These are phyloP conservation scores for Drosophila oshimai DNA, from an alignment of 1,140 invertebrate genomes.

Conservation along the genomic window DNA sequence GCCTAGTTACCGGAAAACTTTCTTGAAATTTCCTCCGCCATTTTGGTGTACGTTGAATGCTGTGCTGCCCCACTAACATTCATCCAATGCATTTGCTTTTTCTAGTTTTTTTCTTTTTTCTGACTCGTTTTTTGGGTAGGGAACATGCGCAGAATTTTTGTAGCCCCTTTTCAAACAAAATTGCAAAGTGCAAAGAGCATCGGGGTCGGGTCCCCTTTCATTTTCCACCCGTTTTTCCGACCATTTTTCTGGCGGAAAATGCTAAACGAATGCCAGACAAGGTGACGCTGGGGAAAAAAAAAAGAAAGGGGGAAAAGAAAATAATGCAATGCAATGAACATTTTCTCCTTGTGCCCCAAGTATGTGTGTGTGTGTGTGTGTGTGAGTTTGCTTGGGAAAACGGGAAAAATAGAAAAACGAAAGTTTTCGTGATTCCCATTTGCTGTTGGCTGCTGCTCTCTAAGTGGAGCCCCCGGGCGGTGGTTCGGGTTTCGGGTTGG, in stretches of 20 bases:
- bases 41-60: conserved; percentile 28
- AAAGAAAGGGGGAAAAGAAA: conserved; percentile 39
- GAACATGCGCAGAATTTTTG: conserved; percentile 81
- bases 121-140: conserved; percentile 50
- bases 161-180: conserved; percentile 23
- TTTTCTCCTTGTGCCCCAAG: conserved; percentile 2
- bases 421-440: conserved; percentile 78
- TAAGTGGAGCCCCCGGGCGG: conserved; percentile 66
- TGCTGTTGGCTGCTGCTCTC: conserved; percentile 67
- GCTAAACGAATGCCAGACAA: conserved; percentile 11
- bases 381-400: conserved; percentile 56
- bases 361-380: neutral
- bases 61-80: conserved; percentile 48
- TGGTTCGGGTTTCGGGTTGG: conserved; percentile 37
- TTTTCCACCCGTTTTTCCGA: neutral
- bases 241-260: conserved; percentile 1
- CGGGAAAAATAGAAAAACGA: conserved; percentile 80
- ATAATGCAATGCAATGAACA: conserved; percentile 77
- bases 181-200: conserved; percentile 47
- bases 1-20: neutral
- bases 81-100: conserved; percentile 57
- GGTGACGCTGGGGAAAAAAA: neutral
- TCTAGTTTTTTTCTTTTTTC: conserved; percentile 43
- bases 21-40: conserved; percentile 21
- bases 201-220: neutral